These are phyloP conservation scores for Noctua comes DNA, from an alignment of 2,888 invertebrate species.

Conservation along the genomic window DNA sequence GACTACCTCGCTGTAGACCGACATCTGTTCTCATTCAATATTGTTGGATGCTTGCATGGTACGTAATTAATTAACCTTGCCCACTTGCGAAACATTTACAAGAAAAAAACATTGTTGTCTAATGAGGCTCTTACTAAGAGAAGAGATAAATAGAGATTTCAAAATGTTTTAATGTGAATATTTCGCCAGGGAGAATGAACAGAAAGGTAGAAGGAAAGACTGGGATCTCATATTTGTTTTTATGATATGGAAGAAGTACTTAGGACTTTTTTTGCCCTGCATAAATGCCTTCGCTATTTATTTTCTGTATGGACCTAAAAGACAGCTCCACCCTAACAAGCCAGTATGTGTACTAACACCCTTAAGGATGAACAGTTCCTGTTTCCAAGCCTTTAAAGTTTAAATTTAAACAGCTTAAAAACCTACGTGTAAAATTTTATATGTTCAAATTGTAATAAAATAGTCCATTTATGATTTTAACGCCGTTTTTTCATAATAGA, in stretches of 20 bases:
- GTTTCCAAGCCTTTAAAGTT: too few species aligned
- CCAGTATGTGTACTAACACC: too few species aligned
- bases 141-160: background rate
- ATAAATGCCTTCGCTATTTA: too few species aligned
- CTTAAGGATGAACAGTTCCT: too few species aligned
- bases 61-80: slow-evolving; percentile 19
- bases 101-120: background rate
- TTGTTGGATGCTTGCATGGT: slow-evolving; percentile 93
- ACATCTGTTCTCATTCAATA: slow-evolving; percentile 96
- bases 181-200: background rate
- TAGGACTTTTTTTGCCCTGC: too few species aligned
- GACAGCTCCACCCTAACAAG: too few species aligned
- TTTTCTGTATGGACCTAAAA: too few species aligned
- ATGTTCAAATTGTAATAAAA: background rate
- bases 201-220: background rate
- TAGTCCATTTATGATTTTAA: too few species aligned
- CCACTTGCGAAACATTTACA: background rate
- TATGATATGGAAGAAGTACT: background rate
- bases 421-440: too few species aligned
- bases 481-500: background rate
- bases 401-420: too few species aligned
- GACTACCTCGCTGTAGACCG: slow-evolving; percentile 98
- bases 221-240: background rate
- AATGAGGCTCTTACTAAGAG: background rate
- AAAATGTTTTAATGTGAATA: background rate